Evolutionary conservation across 1,140 invertebrate genomes (phyloP).

Genomic region (Oedothorax gibbosus): DNA sequence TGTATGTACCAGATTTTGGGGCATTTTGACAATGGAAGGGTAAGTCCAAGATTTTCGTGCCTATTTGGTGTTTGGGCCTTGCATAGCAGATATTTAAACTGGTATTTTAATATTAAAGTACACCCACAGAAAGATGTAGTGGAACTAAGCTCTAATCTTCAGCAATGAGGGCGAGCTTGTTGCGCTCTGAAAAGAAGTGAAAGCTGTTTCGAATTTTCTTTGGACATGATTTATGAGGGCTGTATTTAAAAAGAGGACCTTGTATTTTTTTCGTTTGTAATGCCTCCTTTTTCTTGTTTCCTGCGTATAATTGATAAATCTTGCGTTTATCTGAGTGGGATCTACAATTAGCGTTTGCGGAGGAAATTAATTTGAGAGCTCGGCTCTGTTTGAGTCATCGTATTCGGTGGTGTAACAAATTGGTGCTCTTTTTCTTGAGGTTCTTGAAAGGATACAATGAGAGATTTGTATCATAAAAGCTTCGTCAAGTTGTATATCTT

Average conservation of each 20-base stretch:
- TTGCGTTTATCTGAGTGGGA: slow-evolving; percentile 15
- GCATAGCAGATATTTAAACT: too few relatives aligned
- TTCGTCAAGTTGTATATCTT: not conserved
- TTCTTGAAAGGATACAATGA: not conserved
- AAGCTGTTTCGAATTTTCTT: slow-evolving; percentile 25
- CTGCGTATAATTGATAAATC: slow-evolving; percentile 47
- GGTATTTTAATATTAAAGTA: too few relatives aligned
- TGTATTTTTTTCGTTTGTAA: not conserved
- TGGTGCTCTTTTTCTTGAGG: not conserved
- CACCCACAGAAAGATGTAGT: not conserved
- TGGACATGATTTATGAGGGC: slow-evolving; percentile 3
- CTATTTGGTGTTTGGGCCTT: too few relatives aligned
- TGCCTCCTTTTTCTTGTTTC: not conserved
- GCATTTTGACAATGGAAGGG: too few relatives aligned
- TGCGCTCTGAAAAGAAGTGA: slow-evolving; percentile 21
- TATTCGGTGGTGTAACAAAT: too few relatives aligned
- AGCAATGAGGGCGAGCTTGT: slow-evolving; percentile 24
- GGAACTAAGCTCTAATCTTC: not conserved
- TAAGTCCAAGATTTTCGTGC: too few relatives aligned
- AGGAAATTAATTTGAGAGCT: slow-evolving; percentile 25
- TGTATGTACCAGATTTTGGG: too few relatives aligned
- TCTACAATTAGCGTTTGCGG: slow-evolving; percentile 35
- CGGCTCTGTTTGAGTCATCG: not conserved
- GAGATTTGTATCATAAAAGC: not conserved
- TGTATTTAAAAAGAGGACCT: not conserved